These are phyloP conservation scores for Trichogramma dendrolimi DNA, from an alignment of 2,888 invertebrate species.

Conservation along the genomic window DNA sequence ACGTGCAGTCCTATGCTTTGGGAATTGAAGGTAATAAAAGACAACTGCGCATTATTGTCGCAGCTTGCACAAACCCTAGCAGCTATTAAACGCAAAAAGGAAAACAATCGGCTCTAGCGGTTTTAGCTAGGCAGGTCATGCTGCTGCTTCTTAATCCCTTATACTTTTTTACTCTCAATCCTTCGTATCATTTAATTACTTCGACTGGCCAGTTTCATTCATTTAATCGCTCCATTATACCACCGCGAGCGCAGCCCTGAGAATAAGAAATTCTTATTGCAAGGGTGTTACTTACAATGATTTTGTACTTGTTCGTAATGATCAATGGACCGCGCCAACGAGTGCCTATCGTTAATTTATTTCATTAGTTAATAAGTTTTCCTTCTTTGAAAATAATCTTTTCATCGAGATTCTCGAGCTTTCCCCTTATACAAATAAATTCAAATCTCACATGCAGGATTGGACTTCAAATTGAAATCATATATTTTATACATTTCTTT, in stretches of 20 bases:
- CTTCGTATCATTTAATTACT: conserved; percentile 24
- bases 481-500: too few species aligned
- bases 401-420: too few species aligned
- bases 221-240: conserved; percentile 27
- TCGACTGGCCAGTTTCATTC: conserved; percentile 26
- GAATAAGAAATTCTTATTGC: too few species aligned
- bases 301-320: too few species aligned
- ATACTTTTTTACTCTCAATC: conserved; percentile 24
- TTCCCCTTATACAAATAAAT: too few species aligned
- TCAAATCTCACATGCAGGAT: too few species aligned
- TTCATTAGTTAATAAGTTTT: too few species aligned
- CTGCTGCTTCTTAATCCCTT: conserved; percentile 24
- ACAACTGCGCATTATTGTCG: conserved; percentile 4
- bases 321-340: too few species aligned
- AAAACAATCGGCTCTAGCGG: conserved; percentile 12
- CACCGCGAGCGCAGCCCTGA: background rate
- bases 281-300: too few species aligned
- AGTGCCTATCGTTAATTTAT: too few species aligned
- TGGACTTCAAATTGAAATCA: too few species aligned
- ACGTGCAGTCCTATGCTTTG: background rate
- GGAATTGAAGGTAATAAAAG: conserved; percentile 10
- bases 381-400: too few species aligned
- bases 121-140: conserved; percentile 3
- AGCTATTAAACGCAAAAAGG: background rate
- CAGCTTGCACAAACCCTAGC: background rate